phyloP scores from a whole-genome alignment of 2,113 vertebrate species.

The Neogobius melanostomus region DNA sequence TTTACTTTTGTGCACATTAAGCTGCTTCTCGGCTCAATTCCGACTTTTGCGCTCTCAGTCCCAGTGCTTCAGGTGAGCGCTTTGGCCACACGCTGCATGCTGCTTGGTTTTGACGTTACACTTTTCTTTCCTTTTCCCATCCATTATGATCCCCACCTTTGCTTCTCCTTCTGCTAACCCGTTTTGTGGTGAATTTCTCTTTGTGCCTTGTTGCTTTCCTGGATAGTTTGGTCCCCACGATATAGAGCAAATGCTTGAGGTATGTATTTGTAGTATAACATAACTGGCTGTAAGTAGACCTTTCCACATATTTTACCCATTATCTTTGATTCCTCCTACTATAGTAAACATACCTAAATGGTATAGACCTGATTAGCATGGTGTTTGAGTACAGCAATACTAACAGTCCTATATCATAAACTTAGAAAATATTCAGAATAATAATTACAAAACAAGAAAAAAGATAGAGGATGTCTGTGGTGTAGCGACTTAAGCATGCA shows the following conservation, averaged over 20 bases:
- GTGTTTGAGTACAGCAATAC: too few species aligned
- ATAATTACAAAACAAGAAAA: too few species aligned
- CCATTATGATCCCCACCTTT: slow-evolving; percentile 2
- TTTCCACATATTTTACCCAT: neutral
- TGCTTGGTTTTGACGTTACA: slow-evolving; percentile 23
- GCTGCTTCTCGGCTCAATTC: slow-evolving; percentile 83
- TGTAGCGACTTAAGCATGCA: too few species aligned
- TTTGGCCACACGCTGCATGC: slow-evolving; percentile 47
- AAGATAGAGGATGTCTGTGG: too few species aligned
- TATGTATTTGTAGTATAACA: slow-evolving; percentile 65
- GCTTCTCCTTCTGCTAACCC: slow-evolving; percentile 39
- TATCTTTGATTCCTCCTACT: neutral
- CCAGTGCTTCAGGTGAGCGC: slow-evolving; percentile 87
- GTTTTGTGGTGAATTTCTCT: slow-evolving; percentile 66
- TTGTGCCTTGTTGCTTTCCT: slow-evolving; percentile 69
- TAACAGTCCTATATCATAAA: too few species aligned
- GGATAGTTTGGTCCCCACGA: slow-evolving; percentile 80
- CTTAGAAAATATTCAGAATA: too few species aligned
- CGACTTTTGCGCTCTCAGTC: slow-evolving; percentile 86
- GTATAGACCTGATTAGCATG: too few species aligned
- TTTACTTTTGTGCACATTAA: slow-evolving; percentile 74
- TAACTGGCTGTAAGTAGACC: slow-evolving; percentile 14
- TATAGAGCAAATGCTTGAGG: slow-evolving; percentile 80
- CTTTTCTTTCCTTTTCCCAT: slow-evolving; percentile 13
- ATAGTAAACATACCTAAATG: neutral